phyloP scores from a whole-genome alignment of 2,113 vertebrate species.

The Hemiscyllium ocellatum region DNA sequence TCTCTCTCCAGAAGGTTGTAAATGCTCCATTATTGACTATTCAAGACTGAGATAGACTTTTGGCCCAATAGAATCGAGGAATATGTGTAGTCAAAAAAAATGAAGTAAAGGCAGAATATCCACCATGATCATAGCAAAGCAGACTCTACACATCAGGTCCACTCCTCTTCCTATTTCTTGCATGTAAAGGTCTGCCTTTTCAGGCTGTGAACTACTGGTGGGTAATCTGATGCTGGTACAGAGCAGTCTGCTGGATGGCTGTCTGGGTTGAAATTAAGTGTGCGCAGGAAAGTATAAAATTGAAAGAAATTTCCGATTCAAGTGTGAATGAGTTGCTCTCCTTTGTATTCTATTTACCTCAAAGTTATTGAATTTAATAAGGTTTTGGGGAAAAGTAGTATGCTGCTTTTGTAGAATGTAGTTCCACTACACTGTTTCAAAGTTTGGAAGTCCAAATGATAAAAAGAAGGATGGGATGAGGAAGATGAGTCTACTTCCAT shows the following conservation, averaged over 20 bases:
- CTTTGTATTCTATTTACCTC: background rate
- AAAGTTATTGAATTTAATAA: background rate
- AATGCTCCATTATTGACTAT: background rate
- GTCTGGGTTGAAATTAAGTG: background rate
- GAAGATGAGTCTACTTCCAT: background rate
- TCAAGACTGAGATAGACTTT: background rate
- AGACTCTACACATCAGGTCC: background rate
- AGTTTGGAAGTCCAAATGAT: slow-evolving; percentile 61
- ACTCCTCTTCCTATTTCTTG: background rate
- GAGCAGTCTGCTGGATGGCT: background rate
- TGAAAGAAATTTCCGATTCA: background rate
- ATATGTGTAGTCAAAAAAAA: background rate
- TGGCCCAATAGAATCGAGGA: background rate
- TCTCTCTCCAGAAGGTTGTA: background rate
- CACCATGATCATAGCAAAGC: background rate
- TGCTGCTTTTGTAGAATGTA: background rate
- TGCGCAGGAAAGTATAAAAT: background rate
- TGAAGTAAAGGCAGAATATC: background rate
- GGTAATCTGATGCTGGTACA: background rate
- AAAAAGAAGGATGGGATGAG: background rate
- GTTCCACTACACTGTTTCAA: slow-evolving; percentile 1
- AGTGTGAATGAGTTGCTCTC: background rate
- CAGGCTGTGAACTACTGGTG: background rate
- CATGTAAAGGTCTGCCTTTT: background rate
- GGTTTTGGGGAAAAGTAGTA: background rate